phyloP scores from a whole-genome alignment of 2,113 vertebrate genomes.

The Balaeniceps rex region DNA sequence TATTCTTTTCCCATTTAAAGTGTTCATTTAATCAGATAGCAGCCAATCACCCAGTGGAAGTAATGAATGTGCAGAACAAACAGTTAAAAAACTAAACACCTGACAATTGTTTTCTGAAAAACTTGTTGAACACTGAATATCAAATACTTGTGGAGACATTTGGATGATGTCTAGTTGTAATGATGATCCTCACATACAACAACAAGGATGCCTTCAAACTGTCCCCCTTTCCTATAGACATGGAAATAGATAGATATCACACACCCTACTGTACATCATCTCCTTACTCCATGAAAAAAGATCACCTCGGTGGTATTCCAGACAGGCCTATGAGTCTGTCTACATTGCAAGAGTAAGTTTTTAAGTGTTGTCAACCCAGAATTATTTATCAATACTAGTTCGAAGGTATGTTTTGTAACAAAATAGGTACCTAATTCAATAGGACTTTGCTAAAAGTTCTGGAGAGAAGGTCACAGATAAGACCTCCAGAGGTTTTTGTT shows the following conservation, averaged over 20 bases:
- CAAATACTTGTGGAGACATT: background rate
- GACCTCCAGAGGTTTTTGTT: constrained; percentile 21
- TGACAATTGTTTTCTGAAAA: background rate
- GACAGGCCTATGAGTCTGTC: background rate
- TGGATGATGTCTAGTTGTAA: background rate
- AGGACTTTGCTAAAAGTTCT: constrained; percentile 8
- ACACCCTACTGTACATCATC: background rate
- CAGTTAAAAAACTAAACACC: background rate
- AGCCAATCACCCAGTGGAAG: background rate
- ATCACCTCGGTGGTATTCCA: background rate
- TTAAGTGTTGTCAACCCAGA: background rate
- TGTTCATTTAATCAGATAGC: background rate
- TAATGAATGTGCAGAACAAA: background rate
- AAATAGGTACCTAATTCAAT: background rate
- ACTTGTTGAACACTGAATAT: background rate
- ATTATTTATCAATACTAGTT: background rate
- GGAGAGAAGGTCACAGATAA: constrained; percentile 20
- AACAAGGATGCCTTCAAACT: background rate
- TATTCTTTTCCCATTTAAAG: background rate
- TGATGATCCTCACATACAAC: background rate
- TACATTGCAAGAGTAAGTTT: background rate
- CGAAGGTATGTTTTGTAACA: background rate
- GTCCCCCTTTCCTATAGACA: background rate
- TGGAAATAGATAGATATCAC: background rate
- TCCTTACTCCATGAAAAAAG: background rate